Base-by-base conservation (phyloP, 2,797 vertebrate species). In the Etheostoma nigrum region DNA sequence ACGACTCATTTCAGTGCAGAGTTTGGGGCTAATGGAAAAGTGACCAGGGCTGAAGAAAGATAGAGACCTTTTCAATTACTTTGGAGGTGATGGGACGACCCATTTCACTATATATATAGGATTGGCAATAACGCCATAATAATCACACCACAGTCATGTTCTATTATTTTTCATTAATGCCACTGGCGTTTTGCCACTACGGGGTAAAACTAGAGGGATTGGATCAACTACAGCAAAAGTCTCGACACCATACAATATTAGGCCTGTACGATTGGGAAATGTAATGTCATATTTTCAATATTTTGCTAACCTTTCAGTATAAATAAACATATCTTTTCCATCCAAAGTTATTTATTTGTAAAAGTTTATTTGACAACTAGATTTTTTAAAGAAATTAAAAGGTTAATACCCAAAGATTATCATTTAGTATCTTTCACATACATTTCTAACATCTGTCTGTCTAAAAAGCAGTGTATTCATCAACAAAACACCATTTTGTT, bases 61-160 rank as follows among this genome's bases (percentile, higher is more conserved):
- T 74, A 75, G 69, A 86, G 76, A 85, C 80, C 85, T 88, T 87
- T 89, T 87, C 84, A 91, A 91, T 93, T 92, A 90, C 85, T 85
- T 62, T 75, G 67, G 81, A 78, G 80, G 83, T 86, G 62, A 90
- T 59, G 85, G 84, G 81, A 87, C 48, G 33, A 67, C 45, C 71
- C 52, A 77, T 88, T 82, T 74, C 25, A 72, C 74, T 70, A 60
- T 65, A 63, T 66, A 75, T 63, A 33, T 33, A 60, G n/a, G 68
- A 86, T 78, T 84, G 55, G 76, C 70, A 90, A 82, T 89, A 86
- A 83, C 67, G 57, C 64, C 67, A 71, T 82, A 73, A 89, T 90
- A 85, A 91, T 90, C 60, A 64, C n/a, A n/a, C 85, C 80, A 76
- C 55, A 74, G 40, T 74, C 21, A 69, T 83, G 61, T 84, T 81